Evolutionary conservation across 2,888 invertebrate species (phyloP).

Genomic region (Troilus luridus): DNA sequence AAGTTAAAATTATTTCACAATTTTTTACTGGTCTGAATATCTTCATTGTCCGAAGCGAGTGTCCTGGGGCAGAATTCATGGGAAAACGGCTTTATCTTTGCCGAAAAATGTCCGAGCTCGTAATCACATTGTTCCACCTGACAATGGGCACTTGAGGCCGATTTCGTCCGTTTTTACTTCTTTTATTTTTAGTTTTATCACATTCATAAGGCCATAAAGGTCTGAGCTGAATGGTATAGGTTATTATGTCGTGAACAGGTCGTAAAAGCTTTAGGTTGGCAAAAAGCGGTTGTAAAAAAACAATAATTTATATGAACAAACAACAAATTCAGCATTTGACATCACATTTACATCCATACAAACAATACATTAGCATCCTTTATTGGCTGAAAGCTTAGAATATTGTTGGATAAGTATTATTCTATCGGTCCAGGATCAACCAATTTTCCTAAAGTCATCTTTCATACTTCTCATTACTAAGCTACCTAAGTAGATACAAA

Average conservation of each 20-base stretch:
- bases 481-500: no score
- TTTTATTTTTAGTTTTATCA: constrained; percentile 16
- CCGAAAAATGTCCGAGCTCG: not conserved
- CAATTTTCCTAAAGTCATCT: no score
- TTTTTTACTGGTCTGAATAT: not conserved
- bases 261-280: not conserved
- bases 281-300: not conserved
- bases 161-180: constrained; percentile 15
- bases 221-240: not conserved
- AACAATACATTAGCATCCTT: no score
- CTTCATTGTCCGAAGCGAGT: not conserved
- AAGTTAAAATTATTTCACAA: not conserved
- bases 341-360: not conserved
- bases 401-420: no score
- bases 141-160: constrained; percentile 17
- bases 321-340: not conserved
- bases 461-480: no score
- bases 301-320: not conserved
- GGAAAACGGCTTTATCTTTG: constrained; percentile 30
- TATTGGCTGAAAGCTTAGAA: no score
- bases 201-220: constrained; percentile 21
- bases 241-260: not conserved
- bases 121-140: constrained; percentile 5
- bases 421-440: no score
- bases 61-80: not conserved